Percentiles rank a stretch among this genome's conserved stretches.
Evolutionary conservation across 2,113 vertebrate species (phyloP).

Genomic region (Sardina pilchardus): DNA sequence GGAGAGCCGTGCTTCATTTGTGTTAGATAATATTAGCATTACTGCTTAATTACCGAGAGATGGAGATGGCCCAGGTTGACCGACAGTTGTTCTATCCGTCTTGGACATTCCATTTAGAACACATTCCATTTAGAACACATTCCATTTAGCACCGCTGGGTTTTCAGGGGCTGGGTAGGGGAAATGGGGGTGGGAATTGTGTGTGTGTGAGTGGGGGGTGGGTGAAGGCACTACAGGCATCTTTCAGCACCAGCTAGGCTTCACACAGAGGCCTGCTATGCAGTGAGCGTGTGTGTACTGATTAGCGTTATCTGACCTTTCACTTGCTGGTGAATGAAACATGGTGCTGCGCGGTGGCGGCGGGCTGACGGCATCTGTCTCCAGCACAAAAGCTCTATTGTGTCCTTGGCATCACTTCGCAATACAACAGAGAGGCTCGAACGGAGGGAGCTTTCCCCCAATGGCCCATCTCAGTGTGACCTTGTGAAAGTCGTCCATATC

Average conservation of each 20-base stretch:
- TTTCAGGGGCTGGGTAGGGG: not conserved
- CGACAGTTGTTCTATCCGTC: slow-evolving; percentile 25
- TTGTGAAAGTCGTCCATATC: slow-evolving; percentile 31
- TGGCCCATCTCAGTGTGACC: slow-evolving; percentile 49
- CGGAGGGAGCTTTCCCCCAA: slow-evolving; percentile 24
- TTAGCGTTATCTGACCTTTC: slow-evolving; percentile 53
- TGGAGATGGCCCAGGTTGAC: slow-evolving; percentile 43
- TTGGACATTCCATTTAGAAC: slow-evolving; percentile 34
- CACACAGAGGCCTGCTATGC: slow-evolving; percentile 47
- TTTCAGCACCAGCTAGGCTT: slow-evolving; percentile 5
- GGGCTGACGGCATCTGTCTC: slow-evolving; percentile 56
- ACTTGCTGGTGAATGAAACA: slow-evolving; percentile 42
- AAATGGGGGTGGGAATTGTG: not conserved
- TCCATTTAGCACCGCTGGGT: not conserved
- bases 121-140: slow-evolving; percentile 28
- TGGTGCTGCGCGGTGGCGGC: slow-evolving; percentile 38
- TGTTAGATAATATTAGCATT: slow-evolving; percentile 59
- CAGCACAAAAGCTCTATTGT: slow-evolving; percentile 55
- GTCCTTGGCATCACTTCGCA: slow-evolving; percentile 43
- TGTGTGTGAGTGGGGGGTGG: not conserved
- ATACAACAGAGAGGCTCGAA: slow-evolving; percentile 39
- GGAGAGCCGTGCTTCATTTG: slow-evolving; percentile 50
- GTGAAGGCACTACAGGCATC: not conserved
- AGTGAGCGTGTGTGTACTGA: slow-evolving; percentile 41
- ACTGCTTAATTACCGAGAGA: slow-evolving; percentile 59